Evolutionary conservation across 2,797 vertebrate species (phyloP).

Genomic region (Atherinosoma microstoma): DNA sequence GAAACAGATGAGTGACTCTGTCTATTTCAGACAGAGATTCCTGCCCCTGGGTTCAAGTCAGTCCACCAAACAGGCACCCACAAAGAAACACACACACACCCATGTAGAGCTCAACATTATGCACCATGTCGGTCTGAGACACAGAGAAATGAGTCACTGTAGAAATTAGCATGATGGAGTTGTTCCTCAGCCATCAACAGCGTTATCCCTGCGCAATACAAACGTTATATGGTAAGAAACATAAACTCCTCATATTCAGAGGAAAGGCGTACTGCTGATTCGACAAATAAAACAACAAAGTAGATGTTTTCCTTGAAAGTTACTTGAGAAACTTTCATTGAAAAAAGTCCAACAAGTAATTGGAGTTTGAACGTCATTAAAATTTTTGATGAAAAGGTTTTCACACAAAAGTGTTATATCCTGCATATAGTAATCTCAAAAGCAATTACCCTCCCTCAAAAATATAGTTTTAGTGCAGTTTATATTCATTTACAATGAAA

Average conservation of each 20-base stretch:
- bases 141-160: conserved; percentile 37
- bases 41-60: conserved; percentile 74
- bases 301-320: not conserved
- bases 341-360: not conserved
- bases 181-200: conserved; percentile 33
- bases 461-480: not conserved
- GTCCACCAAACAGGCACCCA: conserved; percentile 58
- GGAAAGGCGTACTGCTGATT: conserved; percentile 1
- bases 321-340: not conserved
- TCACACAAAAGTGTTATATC: conserved; percentile 6
- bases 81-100: conserved; percentile 26
- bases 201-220: conserved; percentile 21
- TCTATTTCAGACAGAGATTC: conserved; percentile 62
- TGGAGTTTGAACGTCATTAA: conserved; percentile 8
- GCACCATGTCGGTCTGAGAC: conserved; percentile 42
- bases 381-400: not conserved
- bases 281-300: not conserved
- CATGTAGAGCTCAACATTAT: conserved; percentile 26
- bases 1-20: conserved; percentile 80
- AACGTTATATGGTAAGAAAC: not conserved
- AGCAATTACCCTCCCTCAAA: conserved; percentile 2
- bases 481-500: not conserved
- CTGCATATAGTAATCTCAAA: conserved; percentile 3
- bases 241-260: not conserved
- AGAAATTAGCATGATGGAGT: conserved; percentile 48